phyloP scores from a whole-genome alignment of 2,113 vertebrate genomes.

The Drymodes brunneopygia region DNA sequence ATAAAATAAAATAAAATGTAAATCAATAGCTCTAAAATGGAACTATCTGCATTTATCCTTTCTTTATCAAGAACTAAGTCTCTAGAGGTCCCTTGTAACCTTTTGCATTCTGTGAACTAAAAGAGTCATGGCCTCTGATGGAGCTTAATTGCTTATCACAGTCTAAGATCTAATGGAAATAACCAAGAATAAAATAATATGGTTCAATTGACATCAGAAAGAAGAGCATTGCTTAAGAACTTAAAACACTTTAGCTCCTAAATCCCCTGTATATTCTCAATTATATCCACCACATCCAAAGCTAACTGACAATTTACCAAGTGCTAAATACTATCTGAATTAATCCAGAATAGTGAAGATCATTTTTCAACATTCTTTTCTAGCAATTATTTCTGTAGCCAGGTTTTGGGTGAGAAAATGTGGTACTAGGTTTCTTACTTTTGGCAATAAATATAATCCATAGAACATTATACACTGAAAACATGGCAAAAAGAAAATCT shows the following conservation, averaged over 20 bases:
- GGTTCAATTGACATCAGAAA: neutral
- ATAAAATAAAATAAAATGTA: neutral
- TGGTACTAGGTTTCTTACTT: neutral
- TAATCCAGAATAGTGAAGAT: neutral
- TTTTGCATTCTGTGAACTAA: neutral
- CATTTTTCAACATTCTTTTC: conserved; percentile 12
- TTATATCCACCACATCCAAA: neutral
- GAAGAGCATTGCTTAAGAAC: neutral
- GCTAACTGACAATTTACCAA: conserved; percentile 28
- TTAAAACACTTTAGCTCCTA: neutral
- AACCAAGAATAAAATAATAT: conserved; percentile 22
- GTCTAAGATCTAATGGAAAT: conserved; percentile 6
- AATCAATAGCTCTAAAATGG: neutral
- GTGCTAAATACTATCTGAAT: conserved; percentile 35
- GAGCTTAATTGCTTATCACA: neutral
- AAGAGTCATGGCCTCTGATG: neutral
- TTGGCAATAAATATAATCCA: conserved; percentile 1
- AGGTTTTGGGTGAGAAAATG: neutral
- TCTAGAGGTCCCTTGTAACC: neutral
- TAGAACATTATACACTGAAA: neutral
- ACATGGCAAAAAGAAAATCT: neutral
- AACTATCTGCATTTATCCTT: neutral
- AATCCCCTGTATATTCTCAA: neutral
- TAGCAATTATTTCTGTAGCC: neutral
- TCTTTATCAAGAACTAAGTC: neutral